Percentiles rank a stretch among this genome's conserved stretches.
Conservation (phyloP, 2,797 vertebrate species). For the Apogon talboti region DNA sequence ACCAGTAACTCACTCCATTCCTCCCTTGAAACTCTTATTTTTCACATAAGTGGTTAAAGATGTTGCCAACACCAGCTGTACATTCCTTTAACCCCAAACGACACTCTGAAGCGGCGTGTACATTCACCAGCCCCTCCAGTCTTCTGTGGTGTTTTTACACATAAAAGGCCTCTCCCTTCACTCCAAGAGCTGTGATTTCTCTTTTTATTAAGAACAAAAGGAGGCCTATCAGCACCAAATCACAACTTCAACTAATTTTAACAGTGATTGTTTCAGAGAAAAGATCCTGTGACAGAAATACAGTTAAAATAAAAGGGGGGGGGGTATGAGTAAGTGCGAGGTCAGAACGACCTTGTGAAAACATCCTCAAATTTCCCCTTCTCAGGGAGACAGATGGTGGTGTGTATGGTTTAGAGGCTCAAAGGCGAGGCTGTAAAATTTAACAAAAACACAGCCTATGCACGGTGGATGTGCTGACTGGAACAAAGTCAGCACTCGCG, state of each 20-base stretch:
- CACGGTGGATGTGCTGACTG: constrained; percentile 67
- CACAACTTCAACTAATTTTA: not conserved
- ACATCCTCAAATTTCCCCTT: constrained; percentile 39
- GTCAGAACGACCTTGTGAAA: constrained; percentile 44
- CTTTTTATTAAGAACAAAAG: not conserved
- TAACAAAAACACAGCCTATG: constrained; percentile 50
- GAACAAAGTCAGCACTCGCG: constrained; percentile 62
- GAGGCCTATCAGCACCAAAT: not conserved
- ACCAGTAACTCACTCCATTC: constrained; percentile 28
- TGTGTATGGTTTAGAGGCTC: constrained; percentile 26
- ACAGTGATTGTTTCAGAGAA: constrained; percentile 11
- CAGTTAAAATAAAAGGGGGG: constrained; percentile 9
- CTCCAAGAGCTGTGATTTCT: constrained; percentile 1
- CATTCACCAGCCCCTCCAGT: not conserved
- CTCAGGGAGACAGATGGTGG: constrained; percentile 15
- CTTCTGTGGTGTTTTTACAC: constrained; percentile 23
- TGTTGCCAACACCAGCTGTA: constrained; percentile 64
- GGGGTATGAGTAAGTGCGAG: not conserved
- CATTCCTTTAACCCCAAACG: constrained; percentile 64
- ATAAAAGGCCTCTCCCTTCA: constrained; percentile 21
- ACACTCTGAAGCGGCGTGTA: constrained; percentile 31
- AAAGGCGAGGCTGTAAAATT: constrained; percentile 29
- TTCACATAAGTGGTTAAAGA: constrained; percentile 73
- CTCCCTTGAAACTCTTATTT: constrained; percentile 44
- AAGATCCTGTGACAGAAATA: constrained; percentile 1